Conservation (phyloP, 2,888 invertebrate species). For the Spicauda simplicius region DNA sequence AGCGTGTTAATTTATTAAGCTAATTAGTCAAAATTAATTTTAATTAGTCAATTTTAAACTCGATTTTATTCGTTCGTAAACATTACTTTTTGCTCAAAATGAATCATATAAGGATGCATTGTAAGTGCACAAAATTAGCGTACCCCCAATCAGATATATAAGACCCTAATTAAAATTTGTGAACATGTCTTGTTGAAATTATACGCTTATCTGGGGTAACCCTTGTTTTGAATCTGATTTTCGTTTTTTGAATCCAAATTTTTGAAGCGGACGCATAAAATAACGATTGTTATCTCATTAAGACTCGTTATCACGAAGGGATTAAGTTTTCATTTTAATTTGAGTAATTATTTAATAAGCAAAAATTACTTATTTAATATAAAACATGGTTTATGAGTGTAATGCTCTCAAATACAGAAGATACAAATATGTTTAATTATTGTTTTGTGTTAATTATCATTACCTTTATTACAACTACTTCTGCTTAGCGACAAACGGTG, state of each 20-base stretch:
- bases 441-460: too few species aligned
- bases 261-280: constrained; percentile 7
- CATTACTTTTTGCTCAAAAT: constrained; percentile 38
- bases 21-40: constrained; percentile 51
- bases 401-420: constrained; percentile 2
- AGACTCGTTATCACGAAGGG: constrained; percentile 23
- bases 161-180: constrained; percentile 36
- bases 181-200: constrained; percentile 28
- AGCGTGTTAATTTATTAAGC: constrained; percentile 47
- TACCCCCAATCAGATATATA: constrained; percentile 25
- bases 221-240: constrained; percentile 17
- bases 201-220: constrained; percentile 23
- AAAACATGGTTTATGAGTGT: constrained; percentile 16
- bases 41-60: constrained; percentile 45
- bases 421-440: too few species aligned
- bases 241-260: constrained; percentile 9
- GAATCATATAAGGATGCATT: constrained; percentile 22
- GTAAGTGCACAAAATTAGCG: constrained; percentile 34
- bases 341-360: constrained; percentile 17
- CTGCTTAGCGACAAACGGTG: too few species aligned
- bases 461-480: too few species aligned
- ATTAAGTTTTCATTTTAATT: constrained; percentile 16
- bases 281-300: constrained; percentile 20
- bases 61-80: constrained; percentile 38
- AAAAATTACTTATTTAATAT: constrained; percentile 17